A percentile compares a stretch with the other conserved stretches of the same genome.
These are phyloP conservation scores for Chouioia cunea DNA, from an alignment of 2,888 invertebrate genomes.

Conservation along the genomic window DNA sequence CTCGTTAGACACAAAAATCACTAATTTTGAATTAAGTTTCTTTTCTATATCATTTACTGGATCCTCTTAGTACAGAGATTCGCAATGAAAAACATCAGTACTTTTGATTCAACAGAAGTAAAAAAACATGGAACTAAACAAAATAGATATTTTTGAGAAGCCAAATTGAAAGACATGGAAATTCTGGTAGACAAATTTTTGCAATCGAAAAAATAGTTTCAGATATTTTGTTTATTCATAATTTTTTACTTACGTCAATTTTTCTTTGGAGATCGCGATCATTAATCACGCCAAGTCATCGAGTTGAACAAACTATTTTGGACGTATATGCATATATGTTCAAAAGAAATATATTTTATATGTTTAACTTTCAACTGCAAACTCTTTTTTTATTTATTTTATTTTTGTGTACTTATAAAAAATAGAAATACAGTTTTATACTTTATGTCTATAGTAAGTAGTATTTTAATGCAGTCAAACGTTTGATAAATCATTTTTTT, in stretches of 20 bases:
- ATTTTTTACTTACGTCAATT: slow-evolving; percentile 1
- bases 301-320: slow-evolving; percentile 22
- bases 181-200: no score
- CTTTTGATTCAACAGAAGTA: slow-evolving; percentile 19
- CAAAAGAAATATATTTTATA: slow-evolving; percentile 10
- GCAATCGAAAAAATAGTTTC: no score
- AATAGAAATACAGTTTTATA: slow-evolving; percentile 7
- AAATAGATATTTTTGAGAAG: background rate
- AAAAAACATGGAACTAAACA: slow-evolving; percentile 17
- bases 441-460: background rate
- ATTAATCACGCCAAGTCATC: slow-evolving; percentile 27
- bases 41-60: background rate
- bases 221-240: slow-evolving; percentile 7
- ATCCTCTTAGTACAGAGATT: no score
- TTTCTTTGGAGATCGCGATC: background rate
- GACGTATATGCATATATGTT: slow-evolving; percentile 10
- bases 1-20: slow-evolving; percentile 18
- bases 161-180: no score
- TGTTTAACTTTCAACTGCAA: slow-evolving; percentile 4
- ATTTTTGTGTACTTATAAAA: slow-evolving; percentile 27
- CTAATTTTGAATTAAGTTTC: slow-evolving; percentile 9
- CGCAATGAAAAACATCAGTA: slow-evolving; percentile 7
- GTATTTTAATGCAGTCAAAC: slow-evolving; percentile 8
- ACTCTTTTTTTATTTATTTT: slow-evolving; percentile 17
- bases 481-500: slow-evolving; percentile 8